Conservation (phyloP, 1,140 invertebrate species). For the Aphidius gifuensis region DNA sequence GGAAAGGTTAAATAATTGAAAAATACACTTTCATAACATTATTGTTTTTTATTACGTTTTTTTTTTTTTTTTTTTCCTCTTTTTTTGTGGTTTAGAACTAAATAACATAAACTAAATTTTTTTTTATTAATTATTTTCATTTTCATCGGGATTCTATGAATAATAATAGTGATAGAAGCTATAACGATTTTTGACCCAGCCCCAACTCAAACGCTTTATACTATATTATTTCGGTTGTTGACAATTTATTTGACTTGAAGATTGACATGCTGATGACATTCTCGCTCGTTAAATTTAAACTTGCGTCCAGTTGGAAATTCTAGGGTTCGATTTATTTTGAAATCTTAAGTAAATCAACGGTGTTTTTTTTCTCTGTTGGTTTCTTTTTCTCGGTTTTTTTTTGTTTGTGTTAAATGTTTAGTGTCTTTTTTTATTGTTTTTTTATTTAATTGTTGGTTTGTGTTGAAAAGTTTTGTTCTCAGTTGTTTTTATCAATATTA, state of each 20-base stretch:
- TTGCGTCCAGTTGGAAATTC: no score
- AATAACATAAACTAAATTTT: constrained; percentile 52
- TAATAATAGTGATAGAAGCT: constrained; percentile 44
- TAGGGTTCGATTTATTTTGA: no score
- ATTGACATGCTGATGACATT: no score
- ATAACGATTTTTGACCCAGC: constrained; percentile 45
- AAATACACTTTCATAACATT: constrained; percentile 42
- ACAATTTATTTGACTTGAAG: constrained; percentile 1
- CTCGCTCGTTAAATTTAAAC: no score
- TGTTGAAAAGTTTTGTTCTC: constrained; percentile 23
- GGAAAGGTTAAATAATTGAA: constrained; percentile 2
- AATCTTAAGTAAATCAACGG: no score
- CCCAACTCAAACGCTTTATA: constrained; percentile 20
- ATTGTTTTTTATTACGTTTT: constrained; percentile 51
- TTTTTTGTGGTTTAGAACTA: constrained; percentile 47
- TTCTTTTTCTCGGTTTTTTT: neutral
- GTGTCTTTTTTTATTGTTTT: neutral
- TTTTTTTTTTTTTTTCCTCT: constrained; percentile 27
- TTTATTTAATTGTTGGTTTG: neutral
- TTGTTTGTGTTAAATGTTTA: constrained; percentile 2
- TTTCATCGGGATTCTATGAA: constrained; percentile 12
- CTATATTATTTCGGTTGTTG: neutral
- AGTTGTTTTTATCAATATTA: constrained; percentile 42
- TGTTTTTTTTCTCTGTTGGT: neutral
- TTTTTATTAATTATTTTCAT: constrained; percentile 44